phyloP scores from a whole-genome alignment of 2,888 invertebrate species.

The Drosophila maculinotata region DNA sequence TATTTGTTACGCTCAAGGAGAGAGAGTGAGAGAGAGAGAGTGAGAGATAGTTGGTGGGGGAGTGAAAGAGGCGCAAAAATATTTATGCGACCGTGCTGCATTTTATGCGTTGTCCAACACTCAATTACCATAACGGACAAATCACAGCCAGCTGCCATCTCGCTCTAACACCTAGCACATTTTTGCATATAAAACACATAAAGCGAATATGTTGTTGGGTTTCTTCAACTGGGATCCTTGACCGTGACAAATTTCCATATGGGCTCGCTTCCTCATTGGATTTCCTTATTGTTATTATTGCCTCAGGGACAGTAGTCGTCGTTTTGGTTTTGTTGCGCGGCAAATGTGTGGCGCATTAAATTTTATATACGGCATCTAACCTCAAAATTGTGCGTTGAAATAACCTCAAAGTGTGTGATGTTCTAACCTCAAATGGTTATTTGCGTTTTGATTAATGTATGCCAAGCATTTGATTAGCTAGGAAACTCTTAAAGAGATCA shows the following conservation, averaged over 20 bases:
- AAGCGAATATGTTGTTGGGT: slow-evolving; percentile 82
- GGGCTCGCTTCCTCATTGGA: slow-evolving; percentile 66
- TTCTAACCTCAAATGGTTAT: slow-evolving; percentile 39
- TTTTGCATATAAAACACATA: slow-evolving; percentile 85
- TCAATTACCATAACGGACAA: slow-evolving; percentile 76
- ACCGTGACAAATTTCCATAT: slow-evolving; percentile 73
- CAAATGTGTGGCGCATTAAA: slow-evolving; percentile 64
- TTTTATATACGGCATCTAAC: slow-evolving; percentile 57
- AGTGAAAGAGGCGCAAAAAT: slow-evolving; percentile 45
- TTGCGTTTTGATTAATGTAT: slow-evolving; percentile 26
- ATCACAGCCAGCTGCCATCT: slow-evolving; percentile 47
- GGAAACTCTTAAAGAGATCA: no score
- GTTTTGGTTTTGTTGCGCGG: slow-evolving; percentile 34
- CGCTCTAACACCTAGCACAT: slow-evolving; percentile 41
- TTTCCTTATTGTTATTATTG: slow-evolving; percentile 58
- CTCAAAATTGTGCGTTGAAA: slow-evolving; percentile 55
- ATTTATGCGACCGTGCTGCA: slow-evolving; percentile 69
- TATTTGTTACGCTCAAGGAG: slow-evolving; percentile 68
- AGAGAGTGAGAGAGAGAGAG: slow-evolving; percentile 3
- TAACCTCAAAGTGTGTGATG: slow-evolving; percentile 15
- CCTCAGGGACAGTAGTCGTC: slow-evolving; percentile 36
- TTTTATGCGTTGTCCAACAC: slow-evolving; percentile 81
- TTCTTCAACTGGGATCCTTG: slow-evolving; percentile 46
- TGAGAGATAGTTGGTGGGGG: background rate
- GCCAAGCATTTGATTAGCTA: background rate